Conservation (phyloP, 2,797 vertebrate species). For the Coccyzus lansbergi region DNA sequence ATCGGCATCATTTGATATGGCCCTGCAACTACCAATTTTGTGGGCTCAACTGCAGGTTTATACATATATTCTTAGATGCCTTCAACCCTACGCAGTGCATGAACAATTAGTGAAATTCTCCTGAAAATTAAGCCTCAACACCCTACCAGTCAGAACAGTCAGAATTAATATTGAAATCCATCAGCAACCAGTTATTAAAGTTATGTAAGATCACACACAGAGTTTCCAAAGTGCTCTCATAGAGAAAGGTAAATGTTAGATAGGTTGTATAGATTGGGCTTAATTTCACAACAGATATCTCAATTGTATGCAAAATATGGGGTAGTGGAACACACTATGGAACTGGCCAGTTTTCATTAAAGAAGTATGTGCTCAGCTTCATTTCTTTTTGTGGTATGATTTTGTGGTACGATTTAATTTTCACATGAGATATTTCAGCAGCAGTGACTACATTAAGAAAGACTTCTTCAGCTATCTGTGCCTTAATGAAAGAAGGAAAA, state of each 20-base stretch:
- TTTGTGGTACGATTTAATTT: slow-evolving; percentile 30
- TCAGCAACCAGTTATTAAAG: slow-evolving; percentile 68
- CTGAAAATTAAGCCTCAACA: slow-evolving; percentile 50
- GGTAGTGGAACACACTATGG: slow-evolving; percentile 12
- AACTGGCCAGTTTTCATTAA: slow-evolving; percentile 15
- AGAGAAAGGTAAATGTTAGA: slow-evolving; percentile 60
- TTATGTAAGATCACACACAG: slow-evolving; percentile 61
- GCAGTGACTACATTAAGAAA: neutral
- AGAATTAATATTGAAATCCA: slow-evolving; percentile 51
- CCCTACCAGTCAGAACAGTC: slow-evolving; percentile 32
- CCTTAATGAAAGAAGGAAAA: neutral
- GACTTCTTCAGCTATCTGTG: neutral
- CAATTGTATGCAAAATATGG: slow-evolving; percentile 52
- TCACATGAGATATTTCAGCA: neutral
- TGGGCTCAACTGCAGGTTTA: slow-evolving; percentile 34
- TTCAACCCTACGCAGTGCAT: slow-evolving; percentile 27
- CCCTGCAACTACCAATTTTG: neutral
- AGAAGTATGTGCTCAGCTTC: neutral
- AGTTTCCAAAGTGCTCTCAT: slow-evolving; percentile 60
- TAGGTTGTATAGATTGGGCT: slow-evolving; percentile 7
- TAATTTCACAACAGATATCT: slow-evolving; percentile 46
- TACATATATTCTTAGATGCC: slow-evolving; percentile 38
- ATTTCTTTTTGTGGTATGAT: neutral
- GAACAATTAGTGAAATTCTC: slow-evolving; percentile 45
- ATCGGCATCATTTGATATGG: neutral